Percentiles rank a stretch among this genome's conserved stretches.
These are phyloP conservation scores for Drosophila punjabiensis DNA, from an alignment of 1,140 invertebrate genomes.

Conservation along the genomic window DNA sequence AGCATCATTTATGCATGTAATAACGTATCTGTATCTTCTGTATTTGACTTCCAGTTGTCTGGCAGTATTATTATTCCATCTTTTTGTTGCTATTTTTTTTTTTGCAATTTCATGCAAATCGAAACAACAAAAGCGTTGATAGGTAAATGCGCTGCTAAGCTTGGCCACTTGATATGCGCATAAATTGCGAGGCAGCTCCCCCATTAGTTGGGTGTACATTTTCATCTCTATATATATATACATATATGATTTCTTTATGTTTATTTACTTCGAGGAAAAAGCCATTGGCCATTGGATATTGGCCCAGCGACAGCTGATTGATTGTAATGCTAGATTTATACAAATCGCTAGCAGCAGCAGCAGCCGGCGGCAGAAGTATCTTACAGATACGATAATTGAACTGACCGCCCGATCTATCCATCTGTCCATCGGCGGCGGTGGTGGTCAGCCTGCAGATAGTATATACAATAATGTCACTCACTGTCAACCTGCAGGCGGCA, in stretches of 20 bases:
- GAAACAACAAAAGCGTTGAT: slow-evolving; percentile 60
- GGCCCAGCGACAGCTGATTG: slow-evolving; percentile 71
- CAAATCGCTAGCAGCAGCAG: neutral
- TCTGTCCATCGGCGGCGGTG: slow-evolving; percentile 19
- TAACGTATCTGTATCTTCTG: slow-evolving; percentile 38
- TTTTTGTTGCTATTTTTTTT: slow-evolving; percentile 7
- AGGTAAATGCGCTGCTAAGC: slow-evolving; percentile 46
- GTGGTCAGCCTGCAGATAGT: slow-evolving; percentile 45
- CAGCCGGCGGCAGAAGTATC: slow-evolving; percentile 30
- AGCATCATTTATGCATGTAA: slow-evolving; percentile 48
- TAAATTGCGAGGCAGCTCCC: slow-evolving; percentile 45
- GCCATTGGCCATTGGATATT: slow-evolving; percentile 62
- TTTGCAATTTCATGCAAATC: slow-evolving; percentile 64
- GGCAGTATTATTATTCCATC: slow-evolving; percentile 11
- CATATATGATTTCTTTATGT: slow-evolving; percentile 64
- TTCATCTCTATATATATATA: slow-evolving; percentile 52
- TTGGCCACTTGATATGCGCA: slow-evolving; percentile 70
- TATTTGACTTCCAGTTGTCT: slow-evolving; percentile 22
- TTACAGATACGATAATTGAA: slow-evolving; percentile 44
- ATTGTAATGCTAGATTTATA: slow-evolving; percentile 79
- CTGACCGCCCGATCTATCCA: slow-evolving; percentile 18
- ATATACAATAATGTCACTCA: slow-evolving; percentile 75
- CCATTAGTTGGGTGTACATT: slow-evolving; percentile 44
- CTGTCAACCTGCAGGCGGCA: slow-evolving; percentile 79
- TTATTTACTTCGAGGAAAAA: slow-evolving; percentile 66